Conservation (phyloP, 2,113 vertebrate species). For the Ochotona curzoniae region DNA sequence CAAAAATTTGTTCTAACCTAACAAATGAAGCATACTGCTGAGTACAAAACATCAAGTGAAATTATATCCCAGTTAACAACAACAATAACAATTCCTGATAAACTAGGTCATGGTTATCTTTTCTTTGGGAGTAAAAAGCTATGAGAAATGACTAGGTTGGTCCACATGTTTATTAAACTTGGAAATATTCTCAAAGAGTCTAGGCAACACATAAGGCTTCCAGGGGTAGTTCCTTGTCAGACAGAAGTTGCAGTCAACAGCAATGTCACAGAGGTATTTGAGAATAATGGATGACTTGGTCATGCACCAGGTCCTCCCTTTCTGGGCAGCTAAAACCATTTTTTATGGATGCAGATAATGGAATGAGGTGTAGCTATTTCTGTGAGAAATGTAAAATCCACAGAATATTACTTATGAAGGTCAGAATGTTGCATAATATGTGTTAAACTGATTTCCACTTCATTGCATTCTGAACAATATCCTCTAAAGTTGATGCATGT, state of each 20-base stretch:
- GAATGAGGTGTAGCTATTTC: background rate
- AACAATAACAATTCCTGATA: conserved; percentile 56
- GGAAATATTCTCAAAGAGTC: conserved; percentile 47
- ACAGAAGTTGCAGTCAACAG: background rate
- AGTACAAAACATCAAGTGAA: conserved; percentile 47
- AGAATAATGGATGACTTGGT: background rate
- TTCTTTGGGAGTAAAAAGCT: conserved; percentile 49
- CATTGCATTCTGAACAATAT: background rate
- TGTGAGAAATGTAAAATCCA: conserved; percentile 31
- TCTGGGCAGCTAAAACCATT: background rate
- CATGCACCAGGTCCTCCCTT: background rate
- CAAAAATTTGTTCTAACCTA: conserved; percentile 54
- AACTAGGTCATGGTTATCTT: conserved; percentile 31
- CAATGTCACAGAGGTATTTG: background rate
- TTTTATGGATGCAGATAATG: background rate
- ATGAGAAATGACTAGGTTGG: conserved; percentile 40
- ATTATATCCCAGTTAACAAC: conserved; percentile 23
- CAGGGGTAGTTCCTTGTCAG: background rate
- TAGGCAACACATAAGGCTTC: conserved; percentile 31
- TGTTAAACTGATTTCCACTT: background rate
- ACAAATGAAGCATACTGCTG: conserved; percentile 59
- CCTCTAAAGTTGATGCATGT: background rate
- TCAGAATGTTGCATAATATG: background rate
- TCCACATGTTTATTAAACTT: conserved; percentile 39
- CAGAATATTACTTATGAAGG: background rate